Conservation (phyloP, 1,140 invertebrate species). For the Scaptomyza hsui region DNA sequence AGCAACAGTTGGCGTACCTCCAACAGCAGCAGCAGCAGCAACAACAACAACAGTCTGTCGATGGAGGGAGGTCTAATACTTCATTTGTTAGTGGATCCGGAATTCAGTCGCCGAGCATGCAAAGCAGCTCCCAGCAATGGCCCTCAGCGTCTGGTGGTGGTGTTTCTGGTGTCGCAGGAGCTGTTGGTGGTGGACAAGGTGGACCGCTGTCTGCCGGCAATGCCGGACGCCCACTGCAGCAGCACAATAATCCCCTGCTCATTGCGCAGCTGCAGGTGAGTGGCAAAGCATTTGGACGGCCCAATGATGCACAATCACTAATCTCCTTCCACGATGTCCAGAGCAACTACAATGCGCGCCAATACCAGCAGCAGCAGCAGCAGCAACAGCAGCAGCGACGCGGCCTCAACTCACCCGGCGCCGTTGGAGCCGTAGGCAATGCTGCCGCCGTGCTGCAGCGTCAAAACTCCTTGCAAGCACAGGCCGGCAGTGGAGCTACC, state of each 20-base stretch:
- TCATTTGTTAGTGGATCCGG: conserved; percentile 60
- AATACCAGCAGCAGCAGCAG: conserved; percentile 73
- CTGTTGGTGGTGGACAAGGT: conserved; percentile 37
- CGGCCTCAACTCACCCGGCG: conserved; percentile 85
- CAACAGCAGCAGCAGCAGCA: conserved; percentile 65
- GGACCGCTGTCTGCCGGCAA: conserved; percentile 52
- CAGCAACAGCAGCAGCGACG: conserved; percentile 82
- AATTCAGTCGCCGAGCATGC: conserved; percentile 74
- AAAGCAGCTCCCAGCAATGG: conserved; percentile 71
- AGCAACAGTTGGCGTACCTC: conserved; percentile 75
- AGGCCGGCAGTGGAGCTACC: conserved; percentile 74
- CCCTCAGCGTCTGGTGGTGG: conserved; percentile 26
- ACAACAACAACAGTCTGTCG: conserved; percentile 72
- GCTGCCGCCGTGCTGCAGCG: conserved; percentile 60
- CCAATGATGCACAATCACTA: conserved; percentile 18
- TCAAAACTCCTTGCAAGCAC: conserved; percentile 79
- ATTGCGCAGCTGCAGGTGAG: conserved; percentile 90
- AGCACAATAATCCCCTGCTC: conserved; percentile 92
- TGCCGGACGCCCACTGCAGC: conserved; percentile 84
- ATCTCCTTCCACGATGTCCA: conserved; percentile 32
- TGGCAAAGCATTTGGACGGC: conserved; percentile 18
- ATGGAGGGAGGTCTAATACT: conserved; percentile 61
- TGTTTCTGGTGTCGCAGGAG: conserved; percentile 25
- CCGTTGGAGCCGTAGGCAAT: conserved; percentile 55
- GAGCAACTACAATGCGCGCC: conserved; percentile 74